Base-by-base conservation (phyloP, 2,888 invertebrate species). In the Leptinotarsa juncta region DNA sequence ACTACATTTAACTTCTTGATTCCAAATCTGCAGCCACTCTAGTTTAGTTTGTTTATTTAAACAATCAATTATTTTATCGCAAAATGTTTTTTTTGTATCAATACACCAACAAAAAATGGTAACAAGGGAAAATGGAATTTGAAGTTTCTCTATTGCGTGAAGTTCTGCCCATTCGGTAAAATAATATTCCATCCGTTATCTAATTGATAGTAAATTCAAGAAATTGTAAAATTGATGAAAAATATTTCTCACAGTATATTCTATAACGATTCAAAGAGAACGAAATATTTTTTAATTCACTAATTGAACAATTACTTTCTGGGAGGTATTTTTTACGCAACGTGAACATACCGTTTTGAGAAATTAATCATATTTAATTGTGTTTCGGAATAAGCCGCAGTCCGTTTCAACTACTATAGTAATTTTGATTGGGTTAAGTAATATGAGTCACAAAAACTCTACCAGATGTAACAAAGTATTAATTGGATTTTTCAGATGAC, bases 231-330 rank as follows among this genome's bases (percentile, higher is more conserved):
- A 10, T 42, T 10, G 10, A 32, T 10, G 10, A 42, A 2, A 42
- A 42, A 42, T 42, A 42, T 42, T 42, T 42, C 42, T 42, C 42
- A 42, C 10, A 42, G 42, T 42, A 42, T 42, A 42, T 42, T 42
- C 10, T 10, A 42, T 82, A 72, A 82, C 50, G 50, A 15, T 18
- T 16, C 20, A 42, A 42, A 42, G 3, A 10, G 10, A 42, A 42
- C 42, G 10, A 42, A 42, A 42, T n/a, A 79, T 81, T 82, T 81
- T 81, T 78, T 80, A 80, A 80, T 76, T 70, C 77, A 77, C 77
- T 83, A 84, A 84, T 83, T 83, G 83, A 84, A 81, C 81, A 81
- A 83, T 84, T 83, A 82, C 80, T 81, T 80, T 82, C 82, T 82
- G 84, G 84, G 83, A 81, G 83, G 84, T 84, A 82, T 75, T 84